Conservation (phyloP, 2,888 invertebrate genomes). For the Cacoxenus indagator region DNA sequence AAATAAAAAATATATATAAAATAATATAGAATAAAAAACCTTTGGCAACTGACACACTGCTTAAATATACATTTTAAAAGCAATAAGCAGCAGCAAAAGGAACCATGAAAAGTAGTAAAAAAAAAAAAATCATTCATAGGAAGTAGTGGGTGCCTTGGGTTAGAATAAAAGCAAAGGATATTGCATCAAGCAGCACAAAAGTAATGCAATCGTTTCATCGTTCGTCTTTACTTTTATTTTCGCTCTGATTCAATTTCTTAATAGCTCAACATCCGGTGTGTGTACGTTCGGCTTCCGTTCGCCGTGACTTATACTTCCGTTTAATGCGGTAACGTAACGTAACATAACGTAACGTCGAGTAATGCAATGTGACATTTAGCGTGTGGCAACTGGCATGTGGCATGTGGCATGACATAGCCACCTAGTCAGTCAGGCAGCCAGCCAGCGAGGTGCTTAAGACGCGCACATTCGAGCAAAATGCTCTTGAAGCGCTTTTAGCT, state of each 20-base stretch:
- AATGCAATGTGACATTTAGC: background rate
- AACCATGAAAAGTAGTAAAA: constrained; percentile 4
- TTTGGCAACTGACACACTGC: background rate
- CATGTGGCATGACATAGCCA: constrained; percentile 36
- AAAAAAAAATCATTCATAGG: background rate
- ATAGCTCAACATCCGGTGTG: constrained; percentile 58
- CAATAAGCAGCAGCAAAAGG: background rate
- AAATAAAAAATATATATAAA: background rate
- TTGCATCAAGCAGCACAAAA: constrained; percentile 23
- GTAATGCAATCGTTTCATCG: constrained; percentile 17
- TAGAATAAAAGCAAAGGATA: constrained; percentile 12
- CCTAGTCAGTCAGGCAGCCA: too few species aligned
- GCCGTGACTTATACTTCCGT: constrained; percentile 8
- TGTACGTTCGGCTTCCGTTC: constrained; percentile 36
- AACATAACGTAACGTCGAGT: background rate
- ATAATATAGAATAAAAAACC: background rate
- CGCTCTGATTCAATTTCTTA: constrained; percentile 62
- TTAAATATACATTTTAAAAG: background rate
- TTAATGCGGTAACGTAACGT: background rate
- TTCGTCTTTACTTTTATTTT: constrained; percentile 41
- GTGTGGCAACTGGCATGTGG: background rate
- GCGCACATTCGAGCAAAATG: constrained; percentile 7
- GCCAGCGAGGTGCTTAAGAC: too few species aligned
- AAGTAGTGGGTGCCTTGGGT: too few species aligned
- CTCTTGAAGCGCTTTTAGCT: constrained; percentile 14